Evolutionary conservation across 2,888 invertebrate species (phyloP).

Genomic region (Cactoblastis cactorum): DNA sequence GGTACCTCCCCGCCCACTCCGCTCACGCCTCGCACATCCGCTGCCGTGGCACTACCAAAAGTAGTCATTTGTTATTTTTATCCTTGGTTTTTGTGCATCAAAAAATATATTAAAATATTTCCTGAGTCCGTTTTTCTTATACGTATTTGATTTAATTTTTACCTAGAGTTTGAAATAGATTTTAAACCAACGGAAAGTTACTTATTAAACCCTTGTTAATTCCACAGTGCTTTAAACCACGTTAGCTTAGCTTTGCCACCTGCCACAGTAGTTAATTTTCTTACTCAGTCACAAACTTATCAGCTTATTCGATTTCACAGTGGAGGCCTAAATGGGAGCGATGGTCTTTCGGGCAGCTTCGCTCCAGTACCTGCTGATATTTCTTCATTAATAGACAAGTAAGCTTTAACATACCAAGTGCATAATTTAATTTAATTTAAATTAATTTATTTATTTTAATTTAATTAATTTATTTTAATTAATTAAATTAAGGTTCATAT

Average conservation of each 20-base stretch:
- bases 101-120: too few relatives aligned
- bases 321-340: slow-evolving; percentile 67
- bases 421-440: too few relatives aligned
- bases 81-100: too few relatives aligned
- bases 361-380: slow-evolving; percentile 71
- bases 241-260: slow-evolving; percentile 17
- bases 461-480: too few relatives aligned
- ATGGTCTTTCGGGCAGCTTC: slow-evolving; percentile 59
- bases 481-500: too few relatives aligned
- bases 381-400: slow-evolving; percentile 75
- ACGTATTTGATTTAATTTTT: too few relatives aligned
- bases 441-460: too few relatives aligned
- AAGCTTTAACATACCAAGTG: slow-evolving; percentile 25
- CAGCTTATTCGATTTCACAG: slow-evolving; percentile 35
- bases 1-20: slow-evolving; percentile 72
- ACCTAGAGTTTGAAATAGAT: too few relatives aligned
- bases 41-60: slow-evolving; percentile 2
- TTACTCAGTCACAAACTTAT: not conserved
- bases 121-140: too few relatives aligned
- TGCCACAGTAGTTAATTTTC: slow-evolving; percentile 5
- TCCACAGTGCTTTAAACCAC: slow-evolving; percentile 10
- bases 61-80: not conserved
- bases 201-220: not conserved
- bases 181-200: not conserved
- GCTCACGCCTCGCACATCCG: slow-evolving; percentile 28